A percentile compares a stretch with the other conserved stretches of the same genome.
Conservation (phyloP, 2,113 vertebrate species). For the Percopsis transmontana region DNA sequence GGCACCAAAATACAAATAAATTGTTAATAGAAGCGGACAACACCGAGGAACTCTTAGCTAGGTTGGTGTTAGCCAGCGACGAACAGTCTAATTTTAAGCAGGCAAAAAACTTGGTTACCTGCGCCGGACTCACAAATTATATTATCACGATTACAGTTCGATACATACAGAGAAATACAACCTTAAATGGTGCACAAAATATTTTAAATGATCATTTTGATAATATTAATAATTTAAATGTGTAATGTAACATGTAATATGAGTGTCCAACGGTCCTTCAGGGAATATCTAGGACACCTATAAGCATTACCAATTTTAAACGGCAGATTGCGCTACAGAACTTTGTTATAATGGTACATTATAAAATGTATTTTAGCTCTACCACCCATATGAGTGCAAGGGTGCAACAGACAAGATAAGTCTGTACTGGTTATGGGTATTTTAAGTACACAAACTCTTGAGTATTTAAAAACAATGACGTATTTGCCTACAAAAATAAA, state of each 20-base stretch:
- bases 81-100: slow-evolving; percentile 36
- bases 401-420: too few species aligned
- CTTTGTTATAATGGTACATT: neutral
- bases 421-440: too few species aligned
- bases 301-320: neutral
- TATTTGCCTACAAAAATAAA: too few species aligned
- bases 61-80: neutral
- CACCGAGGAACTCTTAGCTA: slow-evolving; percentile 35
- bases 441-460: too few species aligned
- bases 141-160: too few species aligned
- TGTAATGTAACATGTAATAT: too few species aligned
- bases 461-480: too few species aligned
- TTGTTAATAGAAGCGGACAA: slow-evolving; percentile 31
- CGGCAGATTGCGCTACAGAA: slow-evolving; percentile 46
- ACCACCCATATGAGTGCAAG: too few species aligned
- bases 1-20: slow-evolving; percentile 15
- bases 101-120: slow-evolving; percentile 39
- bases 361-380: too few species aligned
- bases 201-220: too few species aligned
- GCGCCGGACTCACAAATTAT: too few species aligned
- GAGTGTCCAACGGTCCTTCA: slow-evolving; percentile 41
- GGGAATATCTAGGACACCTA: slow-evolving; percentile 50
- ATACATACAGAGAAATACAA: neutral
- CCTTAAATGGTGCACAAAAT: neutral
- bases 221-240: too few species aligned